These are phyloP conservation scores for Hippolais icterina DNA, from an alignment of 2,113 vertebrate genomes.

Conservation along the genomic window DNA sequence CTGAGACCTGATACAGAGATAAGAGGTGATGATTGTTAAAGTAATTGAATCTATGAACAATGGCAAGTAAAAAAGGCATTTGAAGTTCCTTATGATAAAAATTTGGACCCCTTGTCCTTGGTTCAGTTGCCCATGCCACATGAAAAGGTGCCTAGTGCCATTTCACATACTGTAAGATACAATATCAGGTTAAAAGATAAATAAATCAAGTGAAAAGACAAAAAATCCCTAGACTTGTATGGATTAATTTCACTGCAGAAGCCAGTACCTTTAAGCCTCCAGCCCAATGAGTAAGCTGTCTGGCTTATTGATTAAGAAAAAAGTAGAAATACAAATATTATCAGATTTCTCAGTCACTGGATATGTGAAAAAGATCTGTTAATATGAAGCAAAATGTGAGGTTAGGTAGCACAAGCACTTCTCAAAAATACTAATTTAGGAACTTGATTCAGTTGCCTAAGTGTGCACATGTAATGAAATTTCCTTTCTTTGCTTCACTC, in stretches of 20 bases:
- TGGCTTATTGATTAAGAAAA: not conserved
- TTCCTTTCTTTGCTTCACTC: not conserved
- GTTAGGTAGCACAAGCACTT: not conserved
- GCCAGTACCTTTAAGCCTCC: not conserved
- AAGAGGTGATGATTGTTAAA: not conserved
- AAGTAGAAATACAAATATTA: not conserved
- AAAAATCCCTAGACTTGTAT: not conserved
- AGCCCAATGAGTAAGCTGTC: not conserved
- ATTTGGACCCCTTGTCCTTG: not conserved
- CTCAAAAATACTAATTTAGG: not conserved
- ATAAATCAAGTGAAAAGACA: not conserved
- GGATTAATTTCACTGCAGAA: not conserved
- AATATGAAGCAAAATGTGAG: not conserved
- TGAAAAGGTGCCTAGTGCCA: not conserved
- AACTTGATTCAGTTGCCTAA: not conserved
- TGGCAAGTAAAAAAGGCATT: not conserved
- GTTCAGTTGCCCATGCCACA: not conserved
- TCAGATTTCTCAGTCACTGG: not conserved
- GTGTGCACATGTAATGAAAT: rapidly evolving
- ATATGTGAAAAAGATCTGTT: not conserved
- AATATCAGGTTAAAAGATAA: not conserved
- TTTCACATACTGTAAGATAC: not conserved
- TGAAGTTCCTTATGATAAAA: not conserved
- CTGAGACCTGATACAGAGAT: not conserved
- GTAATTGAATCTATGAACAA: not conserved